phyloP scores from a whole-genome alignment of 1,140 invertebrate species.

The Acyrthosiphon pisum region DNA sequence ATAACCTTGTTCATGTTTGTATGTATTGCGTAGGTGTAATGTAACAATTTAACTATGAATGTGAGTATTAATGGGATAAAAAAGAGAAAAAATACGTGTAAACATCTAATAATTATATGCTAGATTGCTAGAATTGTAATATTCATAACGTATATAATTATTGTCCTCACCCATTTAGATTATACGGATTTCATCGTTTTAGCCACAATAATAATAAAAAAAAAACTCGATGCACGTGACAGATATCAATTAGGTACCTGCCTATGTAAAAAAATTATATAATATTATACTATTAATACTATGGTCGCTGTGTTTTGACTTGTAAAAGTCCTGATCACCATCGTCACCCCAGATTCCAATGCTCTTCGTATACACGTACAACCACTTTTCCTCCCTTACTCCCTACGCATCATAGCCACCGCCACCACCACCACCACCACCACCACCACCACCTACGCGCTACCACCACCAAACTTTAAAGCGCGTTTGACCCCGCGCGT shows the following conservation, averaged over 20 bases:
- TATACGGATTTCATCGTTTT: background rate
- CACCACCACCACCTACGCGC: no score
- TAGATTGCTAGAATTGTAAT: no score
- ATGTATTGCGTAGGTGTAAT: no score
- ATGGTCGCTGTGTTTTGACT: background rate
- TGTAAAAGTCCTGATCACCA: background rate
- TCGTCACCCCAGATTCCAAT: background rate
- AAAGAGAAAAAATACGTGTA: background rate
- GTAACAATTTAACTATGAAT: background rate
- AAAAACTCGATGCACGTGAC: background rate
- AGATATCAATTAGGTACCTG: background rate
- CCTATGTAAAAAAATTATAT: background rate
- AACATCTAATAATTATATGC: background rate
- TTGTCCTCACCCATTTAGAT: background rate
- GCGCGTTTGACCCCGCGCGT: conserved; percentile 36
- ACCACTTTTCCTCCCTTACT: background rate
- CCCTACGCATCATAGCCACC: background rate
- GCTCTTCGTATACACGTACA: background rate
- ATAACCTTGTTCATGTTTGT: background rate
- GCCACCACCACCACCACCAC: background rate
- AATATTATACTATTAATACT: background rate
- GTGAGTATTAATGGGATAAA: background rate
- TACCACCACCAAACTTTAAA: background rate
- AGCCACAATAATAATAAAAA: background rate
- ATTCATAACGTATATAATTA: background rate